phyloP scores from a whole-genome alignment of 2,113 vertebrate species.

The Acanthisitta chloris region DNA sequence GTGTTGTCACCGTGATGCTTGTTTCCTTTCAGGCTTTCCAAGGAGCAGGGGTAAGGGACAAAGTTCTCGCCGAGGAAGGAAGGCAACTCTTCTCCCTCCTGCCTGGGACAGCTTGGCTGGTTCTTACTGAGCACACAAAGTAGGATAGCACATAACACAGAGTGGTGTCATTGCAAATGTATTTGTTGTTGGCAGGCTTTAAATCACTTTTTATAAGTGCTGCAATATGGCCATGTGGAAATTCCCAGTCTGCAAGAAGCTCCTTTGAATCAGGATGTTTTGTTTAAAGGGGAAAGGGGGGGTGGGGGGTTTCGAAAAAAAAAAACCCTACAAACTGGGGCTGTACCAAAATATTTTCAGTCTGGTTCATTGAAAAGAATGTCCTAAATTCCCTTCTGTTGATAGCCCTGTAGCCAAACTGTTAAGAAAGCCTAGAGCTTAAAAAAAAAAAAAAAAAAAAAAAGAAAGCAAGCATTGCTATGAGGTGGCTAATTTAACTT shows the following conservation, averaged over 20 bases:
- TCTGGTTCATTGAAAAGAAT: slow-evolving; percentile 58
- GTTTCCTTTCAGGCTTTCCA: slow-evolving; percentile 42
- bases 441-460: neutral
- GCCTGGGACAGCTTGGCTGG: neutral
- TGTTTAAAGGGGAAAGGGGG: neutral
- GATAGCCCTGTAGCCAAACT: neutral
- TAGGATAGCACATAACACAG: neutral
- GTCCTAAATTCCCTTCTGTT: slow-evolving; percentile 21
- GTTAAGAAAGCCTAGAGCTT: slow-evolving; percentile 1
- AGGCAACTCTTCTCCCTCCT: neutral
- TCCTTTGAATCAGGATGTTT: slow-evolving; percentile 60
- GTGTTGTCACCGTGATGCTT: slow-evolving; percentile 33
- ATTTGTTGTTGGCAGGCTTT: slow-evolving; percentile 63
- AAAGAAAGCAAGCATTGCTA: neutral
- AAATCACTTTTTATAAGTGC: slow-evolving; percentile 68
- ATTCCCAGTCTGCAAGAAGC: slow-evolving; percentile 60
- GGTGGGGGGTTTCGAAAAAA: neutral
- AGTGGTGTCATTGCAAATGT: slow-evolving; percentile 53
- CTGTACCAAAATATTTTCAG: slow-evolving; percentile 57
- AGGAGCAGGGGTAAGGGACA: neutral
- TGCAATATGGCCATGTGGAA: slow-evolving; percentile 61
- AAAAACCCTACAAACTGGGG: neutral
- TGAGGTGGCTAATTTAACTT: slow-evolving; percentile 41
- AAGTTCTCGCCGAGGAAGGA: neutral
- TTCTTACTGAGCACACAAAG: neutral